Evolutionary conservation across 35 echinoderm and acorn worm genomes (phyloP).

Genomic region (Strongylocentrotus purpuratus): DNA sequence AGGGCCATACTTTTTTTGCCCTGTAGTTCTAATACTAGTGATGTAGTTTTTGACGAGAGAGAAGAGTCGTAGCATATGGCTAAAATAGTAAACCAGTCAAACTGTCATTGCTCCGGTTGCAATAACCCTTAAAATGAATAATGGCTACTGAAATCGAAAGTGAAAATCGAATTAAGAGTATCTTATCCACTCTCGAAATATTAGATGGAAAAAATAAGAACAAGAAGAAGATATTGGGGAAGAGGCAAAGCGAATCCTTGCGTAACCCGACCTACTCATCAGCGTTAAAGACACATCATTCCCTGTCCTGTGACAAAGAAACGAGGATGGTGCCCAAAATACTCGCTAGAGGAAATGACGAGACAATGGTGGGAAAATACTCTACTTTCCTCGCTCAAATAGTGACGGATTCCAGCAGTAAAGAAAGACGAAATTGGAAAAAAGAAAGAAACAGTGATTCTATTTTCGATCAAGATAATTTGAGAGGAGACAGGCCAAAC

Average conservation of each 20-base stretch:
- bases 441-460: background rate
- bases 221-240: background rate
- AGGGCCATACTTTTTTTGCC: background rate
- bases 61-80: background rate
- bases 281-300: background rate
- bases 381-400: background rate
- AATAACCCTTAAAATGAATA: background rate
- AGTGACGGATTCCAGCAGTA: background rate
- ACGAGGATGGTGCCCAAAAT: background rate
- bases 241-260: background rate
- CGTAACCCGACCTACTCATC: background rate
- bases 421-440: background rate
- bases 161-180: background rate
- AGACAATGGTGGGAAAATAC: background rate
- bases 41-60: background rate
- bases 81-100: background rate
- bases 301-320: background rate
- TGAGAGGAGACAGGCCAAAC: background rate
- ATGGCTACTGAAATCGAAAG: background rate
- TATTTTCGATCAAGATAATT: background rate
- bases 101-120: background rate
- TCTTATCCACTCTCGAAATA: constrained; percentile 20
- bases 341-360: background rate
- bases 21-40: background rate
- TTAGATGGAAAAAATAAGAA: constrained; percentile 5